Percentiles rank a stretch among this genome's conserved stretches.
Conservation (phyloP, 53 echinoderm and acorn worm species). For the Echinometra lucunter region DNA sequence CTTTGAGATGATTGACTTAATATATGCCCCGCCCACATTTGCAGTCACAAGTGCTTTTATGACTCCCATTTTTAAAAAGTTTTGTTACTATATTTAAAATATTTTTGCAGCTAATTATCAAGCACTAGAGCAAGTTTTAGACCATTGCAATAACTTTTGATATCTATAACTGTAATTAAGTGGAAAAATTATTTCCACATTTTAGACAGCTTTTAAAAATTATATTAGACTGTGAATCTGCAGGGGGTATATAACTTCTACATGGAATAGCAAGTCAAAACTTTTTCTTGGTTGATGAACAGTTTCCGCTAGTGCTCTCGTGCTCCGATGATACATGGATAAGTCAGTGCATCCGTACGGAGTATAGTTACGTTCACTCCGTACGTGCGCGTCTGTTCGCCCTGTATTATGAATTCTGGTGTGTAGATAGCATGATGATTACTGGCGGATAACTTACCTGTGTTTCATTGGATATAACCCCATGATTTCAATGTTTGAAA, state of each 20-base stretch:
- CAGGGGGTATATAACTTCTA: constrained; percentile 8
- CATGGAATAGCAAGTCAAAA: constrained; percentile 49
- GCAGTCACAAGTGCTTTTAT: neutral
- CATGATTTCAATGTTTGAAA: constrained; percentile 67
- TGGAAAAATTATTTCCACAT: neutral
- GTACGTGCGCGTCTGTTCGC: constrained; percentile 16
- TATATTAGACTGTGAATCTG: neutral
- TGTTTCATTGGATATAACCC: constrained; percentile 56
- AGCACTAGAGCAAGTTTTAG: neutral
- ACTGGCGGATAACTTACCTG: constrained; percentile 12
- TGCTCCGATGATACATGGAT: constrained; percentile 39
- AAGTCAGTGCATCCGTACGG: constrained; percentile 42
- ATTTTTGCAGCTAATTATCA: neutral
- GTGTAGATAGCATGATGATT: neutral
- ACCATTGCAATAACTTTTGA: neutral
- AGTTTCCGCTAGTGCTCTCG: constrained; percentile 60
- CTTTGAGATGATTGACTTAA: constrained; percentile 67
- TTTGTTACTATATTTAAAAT: neutral
- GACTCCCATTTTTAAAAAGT: constrained; percentile 30
- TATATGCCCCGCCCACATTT: constrained; percentile 66
- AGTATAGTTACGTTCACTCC: constrained; percentile 19
- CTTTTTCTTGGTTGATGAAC: constrained; percentile 59
- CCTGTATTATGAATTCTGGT: neutral
- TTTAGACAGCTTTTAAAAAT: neutral
- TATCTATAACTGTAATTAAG: neutral